Conservation (phyloP, 2,113 vertebrate species). For the Xiphophorus couchianus region DNA sequence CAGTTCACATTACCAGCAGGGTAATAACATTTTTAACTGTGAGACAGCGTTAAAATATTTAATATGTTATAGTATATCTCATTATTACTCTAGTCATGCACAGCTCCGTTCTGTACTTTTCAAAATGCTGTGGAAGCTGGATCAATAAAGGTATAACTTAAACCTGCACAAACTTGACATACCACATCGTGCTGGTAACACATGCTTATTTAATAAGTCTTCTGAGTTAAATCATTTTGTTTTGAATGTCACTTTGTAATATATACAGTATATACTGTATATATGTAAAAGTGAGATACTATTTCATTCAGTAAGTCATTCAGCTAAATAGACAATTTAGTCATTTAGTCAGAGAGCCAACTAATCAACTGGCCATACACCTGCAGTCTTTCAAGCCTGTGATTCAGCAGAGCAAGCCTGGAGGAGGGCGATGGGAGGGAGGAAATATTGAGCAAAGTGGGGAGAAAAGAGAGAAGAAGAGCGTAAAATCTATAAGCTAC, state of each 20-base stretch:
- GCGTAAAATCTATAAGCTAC: constrained; percentile 61
- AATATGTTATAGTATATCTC: constrained; percentile 34
- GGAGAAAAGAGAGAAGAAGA: constrained; percentile 27
- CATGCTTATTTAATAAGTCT: too few species aligned
- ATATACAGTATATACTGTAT: neutral
- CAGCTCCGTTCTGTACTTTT: constrained; percentile 20
- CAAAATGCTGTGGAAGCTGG: constrained; percentile 65
- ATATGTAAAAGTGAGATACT: neutral
- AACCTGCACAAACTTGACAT: constrained; percentile 23
- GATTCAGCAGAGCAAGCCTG: constrained; percentile 37
- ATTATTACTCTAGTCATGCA: constrained; percentile 13
- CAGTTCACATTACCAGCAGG: too few species aligned
- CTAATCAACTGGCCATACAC: constrained; percentile 29
- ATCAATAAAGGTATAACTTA: constrained; percentile 46
- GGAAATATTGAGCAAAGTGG: constrained; percentile 47
- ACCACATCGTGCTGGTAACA: neutral
- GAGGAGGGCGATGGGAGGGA: constrained; percentile 4
- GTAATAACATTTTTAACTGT: constrained; percentile 11
- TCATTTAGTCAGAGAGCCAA: constrained; percentile 34
- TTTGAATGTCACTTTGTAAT: too few species aligned
- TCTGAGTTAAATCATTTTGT: too few species aligned
- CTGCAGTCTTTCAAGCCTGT: constrained; percentile 43
- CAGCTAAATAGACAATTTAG: constrained; percentile 43
- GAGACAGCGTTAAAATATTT: constrained; percentile 55
- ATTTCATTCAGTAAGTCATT: constrained; percentile 38